These are phyloP conservation scores for Hapalemur alaotrensis DNA, from an alignment of 2,797 vertebrate genomes.

Conservation along the genomic window DNA sequence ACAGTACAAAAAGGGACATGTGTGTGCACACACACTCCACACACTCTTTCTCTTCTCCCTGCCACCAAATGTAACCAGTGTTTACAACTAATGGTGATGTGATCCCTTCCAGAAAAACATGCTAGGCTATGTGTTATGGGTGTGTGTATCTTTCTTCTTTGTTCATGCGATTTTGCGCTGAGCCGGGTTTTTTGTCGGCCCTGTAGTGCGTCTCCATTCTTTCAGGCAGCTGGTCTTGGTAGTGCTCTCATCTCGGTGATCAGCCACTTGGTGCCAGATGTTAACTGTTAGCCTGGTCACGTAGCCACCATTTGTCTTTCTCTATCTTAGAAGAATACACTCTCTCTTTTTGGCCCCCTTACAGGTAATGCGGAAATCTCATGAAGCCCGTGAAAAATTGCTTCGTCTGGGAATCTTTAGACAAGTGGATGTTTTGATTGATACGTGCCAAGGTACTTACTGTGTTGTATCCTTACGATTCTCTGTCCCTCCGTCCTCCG, in stretches of 20 bases:
- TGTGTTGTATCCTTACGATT: not conserved
- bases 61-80: rapidly evolving
- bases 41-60: not conserved
- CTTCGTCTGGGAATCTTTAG: conserved; percentile 95
- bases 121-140: rapidly evolving
- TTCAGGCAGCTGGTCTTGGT: rapidly evolving
- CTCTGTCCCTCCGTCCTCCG: not conserved
- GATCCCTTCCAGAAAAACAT: rapidly evolving
- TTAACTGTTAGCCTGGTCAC: rapidly evolving
- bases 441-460: conserved; percentile 92
- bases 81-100: rapidly evolving
- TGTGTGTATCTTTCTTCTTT: not conserved
- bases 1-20: not conserved
- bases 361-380: conserved; percentile 95
- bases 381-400: conserved; percentile 92
- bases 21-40: rapidly evolving
- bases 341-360: not conserved
- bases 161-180: not conserved
- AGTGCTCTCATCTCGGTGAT: rapidly evolving
- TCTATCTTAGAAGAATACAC: rapidly evolving
- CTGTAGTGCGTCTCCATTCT: not conserved
- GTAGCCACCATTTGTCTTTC: rapidly evolving
- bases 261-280: rapidly evolving
- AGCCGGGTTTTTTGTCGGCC: not conserved
- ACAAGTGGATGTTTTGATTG: conserved; percentile 96